Evolutionary conservation across 2,113 vertebrate genomes (phyloP).

Genomic region (Cricetomys ansorgei): DNA sequence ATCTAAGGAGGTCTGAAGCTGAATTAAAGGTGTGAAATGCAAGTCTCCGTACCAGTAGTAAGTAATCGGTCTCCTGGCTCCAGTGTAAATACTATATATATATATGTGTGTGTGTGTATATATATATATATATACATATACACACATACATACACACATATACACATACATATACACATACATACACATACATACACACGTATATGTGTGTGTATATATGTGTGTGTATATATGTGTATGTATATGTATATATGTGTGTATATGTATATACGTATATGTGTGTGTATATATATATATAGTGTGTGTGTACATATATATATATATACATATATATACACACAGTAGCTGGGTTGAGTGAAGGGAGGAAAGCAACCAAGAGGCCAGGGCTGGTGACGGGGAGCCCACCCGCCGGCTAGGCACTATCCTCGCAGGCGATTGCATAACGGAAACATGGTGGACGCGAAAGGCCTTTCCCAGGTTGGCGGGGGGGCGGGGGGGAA

Average conservation of each 20-base stretch:
- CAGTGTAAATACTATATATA: not conserved
- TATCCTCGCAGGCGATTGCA: not conserved
- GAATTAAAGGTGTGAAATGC: not conserved
- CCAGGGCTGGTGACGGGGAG: not conserved
- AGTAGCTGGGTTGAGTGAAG: not conserved
- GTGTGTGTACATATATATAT: too few relatives aligned
- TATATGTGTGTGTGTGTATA: too few relatives aligned
- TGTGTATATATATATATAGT: too few relatives aligned
- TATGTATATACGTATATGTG: too few relatives aligned
- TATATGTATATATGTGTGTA: too few relatives aligned
- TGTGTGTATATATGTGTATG: too few relatives aligned
- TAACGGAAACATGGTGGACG: conserved; percentile 39
- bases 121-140: too few relatives aligned
- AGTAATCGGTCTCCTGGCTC: not conserved
- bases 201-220: too few relatives aligned
- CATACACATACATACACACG: too few relatives aligned
- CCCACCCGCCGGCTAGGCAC: too few relatives aligned
- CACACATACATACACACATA: not conserved
- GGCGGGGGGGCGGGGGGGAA: not conserved
- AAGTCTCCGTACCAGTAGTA: conserved; percentile 23
- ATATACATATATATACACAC: too few relatives aligned
- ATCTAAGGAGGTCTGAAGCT: not conserved
- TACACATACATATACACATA: too few relatives aligned
- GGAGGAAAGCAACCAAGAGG: not conserved
- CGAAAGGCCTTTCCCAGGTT: not conserved